Conservation (phyloP, 2,113 vertebrate genomes). For the Trichechus manatus region DNA sequence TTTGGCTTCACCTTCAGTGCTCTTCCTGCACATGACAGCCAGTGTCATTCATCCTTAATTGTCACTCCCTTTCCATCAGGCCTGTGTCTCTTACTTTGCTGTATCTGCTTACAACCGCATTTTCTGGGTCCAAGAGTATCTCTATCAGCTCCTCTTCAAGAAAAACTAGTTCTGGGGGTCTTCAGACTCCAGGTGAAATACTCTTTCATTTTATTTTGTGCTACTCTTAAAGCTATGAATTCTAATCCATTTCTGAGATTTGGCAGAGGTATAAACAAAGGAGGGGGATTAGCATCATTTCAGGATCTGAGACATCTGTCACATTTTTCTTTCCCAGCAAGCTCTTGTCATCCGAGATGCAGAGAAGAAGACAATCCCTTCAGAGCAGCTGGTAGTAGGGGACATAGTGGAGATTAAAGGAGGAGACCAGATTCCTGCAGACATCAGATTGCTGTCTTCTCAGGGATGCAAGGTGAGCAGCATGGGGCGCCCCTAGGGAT, state of each 20-base stretch:
- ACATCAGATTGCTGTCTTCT: slow-evolving; percentile 86
- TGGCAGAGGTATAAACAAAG: rapidly evolving
- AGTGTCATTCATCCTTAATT: background rate
- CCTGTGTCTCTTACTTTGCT: background rate
- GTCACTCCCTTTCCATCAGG: background rate
- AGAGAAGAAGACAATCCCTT: slow-evolving; percentile 87
- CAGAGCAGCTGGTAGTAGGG: slow-evolving; percentile 89
- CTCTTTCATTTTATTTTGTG: background rate
- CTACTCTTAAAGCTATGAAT: background rate
- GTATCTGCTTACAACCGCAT: background rate
- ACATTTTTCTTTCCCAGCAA: slow-evolving; percentile 82
- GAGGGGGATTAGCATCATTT: no score
- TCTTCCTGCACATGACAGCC: background rate
- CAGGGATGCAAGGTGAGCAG: slow-evolving; percentile 89
- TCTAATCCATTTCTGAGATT: background rate
- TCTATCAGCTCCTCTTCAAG: background rate
- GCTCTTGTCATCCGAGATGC: slow-evolving; percentile 89
- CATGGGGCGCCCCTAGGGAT: rapidly evolving
- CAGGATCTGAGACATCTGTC: background rate
- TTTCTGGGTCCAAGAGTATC: background rate
- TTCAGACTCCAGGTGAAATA: background rate
- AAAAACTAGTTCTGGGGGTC: background rate
- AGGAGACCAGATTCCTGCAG: slow-evolving; percentile 90
- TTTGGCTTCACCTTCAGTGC: background rate
- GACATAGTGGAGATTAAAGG: slow-evolving; percentile 91